Conservation (phyloP, 30 jellyfish, hydroid and myxozoan genomes). For the Clytia hemisphaerica region DNA sequence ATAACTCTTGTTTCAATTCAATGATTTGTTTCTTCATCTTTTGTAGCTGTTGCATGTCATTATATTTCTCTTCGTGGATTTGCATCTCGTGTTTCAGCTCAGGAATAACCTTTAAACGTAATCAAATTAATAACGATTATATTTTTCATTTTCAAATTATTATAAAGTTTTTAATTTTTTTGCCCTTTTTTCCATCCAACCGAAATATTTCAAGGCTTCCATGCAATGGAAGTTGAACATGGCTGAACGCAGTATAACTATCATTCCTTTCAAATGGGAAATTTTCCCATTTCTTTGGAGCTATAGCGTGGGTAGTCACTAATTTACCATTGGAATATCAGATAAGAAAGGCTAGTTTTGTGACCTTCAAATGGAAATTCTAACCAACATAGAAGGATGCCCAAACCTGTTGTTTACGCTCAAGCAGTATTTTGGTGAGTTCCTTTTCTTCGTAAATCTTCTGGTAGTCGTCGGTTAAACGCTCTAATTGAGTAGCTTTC, state of each 20-base stretch:
- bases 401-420: conserved; percentile 76
- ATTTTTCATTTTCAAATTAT: background rate
- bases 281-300: too few relatives aligned
- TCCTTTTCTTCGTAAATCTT: conserved; percentile 46
- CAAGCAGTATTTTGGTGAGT: conserved; percentile 26
- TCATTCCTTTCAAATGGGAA: too few relatives aligned
- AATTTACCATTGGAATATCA: too few relatives aligned
- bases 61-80: conserved; percentile 72
- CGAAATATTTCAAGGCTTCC: too few relatives aligned
- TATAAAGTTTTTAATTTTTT: background rate
- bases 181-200: too few relatives aligned
- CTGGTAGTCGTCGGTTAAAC: conserved; percentile 80
- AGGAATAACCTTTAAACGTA: conserved; percentile 53
- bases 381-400: background rate
- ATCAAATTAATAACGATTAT: background rate
- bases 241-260: too few relatives aligned
- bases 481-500: conserved; percentile 96
- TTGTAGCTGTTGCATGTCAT: conserved; percentile 77
- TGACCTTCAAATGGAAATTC: background rate
- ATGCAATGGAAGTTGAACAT: background rate
- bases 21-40: conserved; percentile 72
- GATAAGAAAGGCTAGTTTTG: background rate
- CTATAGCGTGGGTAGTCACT: too few relatives aligned
- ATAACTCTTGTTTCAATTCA: conserved; percentile 48
- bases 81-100: conserved; percentile 72